These are phyloP conservation scores for Chironomus striatipennis DNA, from an alignment of 1,140 invertebrate species.

Conservation along the genomic window DNA sequence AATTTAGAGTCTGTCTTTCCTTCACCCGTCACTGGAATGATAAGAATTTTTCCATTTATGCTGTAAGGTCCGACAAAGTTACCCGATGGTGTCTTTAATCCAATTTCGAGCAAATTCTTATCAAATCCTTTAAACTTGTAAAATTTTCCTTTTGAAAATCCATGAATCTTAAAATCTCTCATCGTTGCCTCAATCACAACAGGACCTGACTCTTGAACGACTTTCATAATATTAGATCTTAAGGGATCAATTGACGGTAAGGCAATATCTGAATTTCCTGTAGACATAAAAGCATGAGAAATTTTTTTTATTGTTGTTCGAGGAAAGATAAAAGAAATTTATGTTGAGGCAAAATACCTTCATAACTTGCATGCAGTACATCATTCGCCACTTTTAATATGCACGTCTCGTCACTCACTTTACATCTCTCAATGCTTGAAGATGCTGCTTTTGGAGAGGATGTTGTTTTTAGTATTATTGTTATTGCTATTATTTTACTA, in stretches of 20 bases:
- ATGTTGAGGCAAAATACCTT: not conserved
- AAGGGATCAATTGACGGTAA: not conserved
- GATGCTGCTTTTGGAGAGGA: not conserved
- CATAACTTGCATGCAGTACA: not conserved
- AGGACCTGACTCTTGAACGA: not conserved
- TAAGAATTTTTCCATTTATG: not conserved
- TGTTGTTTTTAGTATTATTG: not conserved
- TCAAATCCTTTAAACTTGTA: not conserved
- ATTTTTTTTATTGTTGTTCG: no score
- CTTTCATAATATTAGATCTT: not conserved
- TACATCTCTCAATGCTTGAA: not conserved
- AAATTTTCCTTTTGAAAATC: slow-evolving; percentile 14
- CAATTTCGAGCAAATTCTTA: not conserved
- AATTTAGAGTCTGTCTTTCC: not conserved
- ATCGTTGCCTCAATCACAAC: not conserved
- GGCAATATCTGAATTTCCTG: slow-evolving; percentile 5
- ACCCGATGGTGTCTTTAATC: not conserved
- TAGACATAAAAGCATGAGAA: not conserved
- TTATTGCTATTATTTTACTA: not conserved
- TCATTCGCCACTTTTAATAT: slow-evolving; percentile 13
- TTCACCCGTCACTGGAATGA: not conserved
- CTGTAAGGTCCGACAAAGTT: not conserved
- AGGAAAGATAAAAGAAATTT: no score
- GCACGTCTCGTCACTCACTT: slow-evolving; percentile 5
- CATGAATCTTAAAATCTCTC: not conserved